phyloP scores from a whole-genome alignment of 2,888 invertebrate genomes.

The Meloe dianella region DNA sequence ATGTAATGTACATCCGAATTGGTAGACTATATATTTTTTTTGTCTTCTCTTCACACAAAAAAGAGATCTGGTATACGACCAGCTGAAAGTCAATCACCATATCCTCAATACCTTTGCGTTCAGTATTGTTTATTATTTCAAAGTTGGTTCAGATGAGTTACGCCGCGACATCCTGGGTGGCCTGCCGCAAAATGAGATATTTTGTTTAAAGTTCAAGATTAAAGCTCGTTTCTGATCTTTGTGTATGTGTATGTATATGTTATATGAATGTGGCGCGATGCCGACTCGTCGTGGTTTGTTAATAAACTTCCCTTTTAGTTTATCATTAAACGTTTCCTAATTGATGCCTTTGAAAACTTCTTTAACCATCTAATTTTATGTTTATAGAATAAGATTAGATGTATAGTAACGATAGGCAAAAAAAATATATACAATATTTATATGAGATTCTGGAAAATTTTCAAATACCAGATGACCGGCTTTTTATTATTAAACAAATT shows the following conservation, averaged over 20 bases:
- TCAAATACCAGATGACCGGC: neutral
- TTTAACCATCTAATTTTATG: constrained; percentile 14
- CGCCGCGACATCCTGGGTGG: constrained; percentile 40
- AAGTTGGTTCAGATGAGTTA: constrained; percentile 35
- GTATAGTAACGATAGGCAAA: neutral
- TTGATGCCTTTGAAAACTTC: constrained; percentile 44
- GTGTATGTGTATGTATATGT: neutral
- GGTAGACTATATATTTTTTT: neutral
- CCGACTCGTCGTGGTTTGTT: constrained; percentile 44
- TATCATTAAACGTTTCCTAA: constrained; percentile 43
- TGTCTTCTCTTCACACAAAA: neutral
- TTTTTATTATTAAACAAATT: neutral
- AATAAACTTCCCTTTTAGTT: constrained; percentile 41
- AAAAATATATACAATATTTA: no score
- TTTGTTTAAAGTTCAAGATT: constrained; percentile 41
- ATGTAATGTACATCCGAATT: neutral
- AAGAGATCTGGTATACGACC: neutral
- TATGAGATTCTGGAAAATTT: constrained; percentile 10
- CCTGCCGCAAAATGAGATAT: constrained; percentile 41
- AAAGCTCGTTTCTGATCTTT: constrained; percentile 28
- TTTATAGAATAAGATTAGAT: neutral
- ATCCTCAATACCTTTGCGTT: constrained; percentile 32
- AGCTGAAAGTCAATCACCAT: constrained; percentile 29
- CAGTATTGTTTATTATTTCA: constrained; percentile 33
- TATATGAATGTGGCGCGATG: constrained; percentile 18